Evolutionary conservation across 2,797 vertebrate genomes (phyloP), one percentile per base, ranked within the genome.

Genomic region (Sebastes melanostomus): DNA sequence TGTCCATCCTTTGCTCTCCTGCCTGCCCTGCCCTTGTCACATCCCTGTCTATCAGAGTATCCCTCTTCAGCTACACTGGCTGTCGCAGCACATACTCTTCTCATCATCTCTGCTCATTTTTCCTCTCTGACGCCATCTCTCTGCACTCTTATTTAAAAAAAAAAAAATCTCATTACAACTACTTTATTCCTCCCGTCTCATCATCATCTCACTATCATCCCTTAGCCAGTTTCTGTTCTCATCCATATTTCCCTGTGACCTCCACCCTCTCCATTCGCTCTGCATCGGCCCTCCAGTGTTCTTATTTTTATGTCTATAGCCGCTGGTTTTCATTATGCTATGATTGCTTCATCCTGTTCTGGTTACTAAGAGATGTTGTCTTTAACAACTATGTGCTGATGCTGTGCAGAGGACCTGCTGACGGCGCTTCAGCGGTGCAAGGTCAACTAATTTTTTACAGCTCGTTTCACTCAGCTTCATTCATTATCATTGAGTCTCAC

Each of bases 331-430:
- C 67, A 82, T 91, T 84, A 76, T 58, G 25, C 60, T 78, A 16
- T 54, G 61, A 81, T 58, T 60, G 75, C 34, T 86, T 72, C 78
- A 80, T 86, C 80, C 81, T 85, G 72, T 86, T 89, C 63, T 86
- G 75, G 86, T 85, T 84, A 54, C 76, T 20, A 34, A 69, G 74
- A 77, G 59, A 85, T 85, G 82, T 84, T 88, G 74, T 84, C 75
- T 90, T 85, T 79, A 50, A 52, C 75, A 88, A 75, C 68, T 77
- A 91, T 89, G 81, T 89, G 89, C 90, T 92, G 89, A 88, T 77
- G 62, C 75, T 27, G 27, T 68, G n/a, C 80, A 74, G 80, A 82
- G 52, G 82, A 83, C 69, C 75, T 85, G 90, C 90, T 90, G 88
- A 91, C 50, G 2, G 38, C 1, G 86, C 86, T 63, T 68, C 55